Conservation (phyloP, 2,113 vertebrate genomes). For the Gavia stellata region DNA sequence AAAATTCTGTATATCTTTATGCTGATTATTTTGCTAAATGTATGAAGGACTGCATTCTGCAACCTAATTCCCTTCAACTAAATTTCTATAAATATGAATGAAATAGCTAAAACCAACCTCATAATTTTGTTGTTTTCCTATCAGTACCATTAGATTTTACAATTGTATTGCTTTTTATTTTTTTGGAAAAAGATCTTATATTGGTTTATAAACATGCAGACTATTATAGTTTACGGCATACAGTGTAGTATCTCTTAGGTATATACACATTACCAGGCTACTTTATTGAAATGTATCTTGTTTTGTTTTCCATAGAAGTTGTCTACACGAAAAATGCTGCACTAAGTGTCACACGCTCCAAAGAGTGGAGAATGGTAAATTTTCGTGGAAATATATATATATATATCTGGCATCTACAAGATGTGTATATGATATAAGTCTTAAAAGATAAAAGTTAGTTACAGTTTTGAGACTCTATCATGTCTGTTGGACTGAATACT, state of each 20-base stretch:
- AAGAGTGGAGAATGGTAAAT: not conserved
- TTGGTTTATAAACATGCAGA: not conserved
- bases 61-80: not conserved
- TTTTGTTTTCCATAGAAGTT: not conserved
- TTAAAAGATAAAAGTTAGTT: not conserved
- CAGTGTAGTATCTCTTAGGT: not conserved
- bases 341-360: not conserved
- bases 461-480: not conserved
- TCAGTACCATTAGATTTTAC: not conserved
- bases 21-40: not conserved
- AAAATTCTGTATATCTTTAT: not conserved
- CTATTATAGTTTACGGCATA: not conserved
- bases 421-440: not conserved
- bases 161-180: not conserved
- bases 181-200: accelerated
- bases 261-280: not conserved
- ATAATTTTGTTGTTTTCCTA: not conserved
- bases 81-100: not conserved
- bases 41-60: not conserved
- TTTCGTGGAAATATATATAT: not conserved
- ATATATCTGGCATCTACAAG: not conserved
- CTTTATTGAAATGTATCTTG: not conserved
- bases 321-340: not conserved
- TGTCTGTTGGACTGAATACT: not conserved
- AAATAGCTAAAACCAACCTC: not conserved